A percentile compares a stretch with the other conserved stretches of the same genome.
Evolutionary conservation across 2,113 vertebrate species (phyloP).

Genomic region (Calidris pugnax): DNA sequence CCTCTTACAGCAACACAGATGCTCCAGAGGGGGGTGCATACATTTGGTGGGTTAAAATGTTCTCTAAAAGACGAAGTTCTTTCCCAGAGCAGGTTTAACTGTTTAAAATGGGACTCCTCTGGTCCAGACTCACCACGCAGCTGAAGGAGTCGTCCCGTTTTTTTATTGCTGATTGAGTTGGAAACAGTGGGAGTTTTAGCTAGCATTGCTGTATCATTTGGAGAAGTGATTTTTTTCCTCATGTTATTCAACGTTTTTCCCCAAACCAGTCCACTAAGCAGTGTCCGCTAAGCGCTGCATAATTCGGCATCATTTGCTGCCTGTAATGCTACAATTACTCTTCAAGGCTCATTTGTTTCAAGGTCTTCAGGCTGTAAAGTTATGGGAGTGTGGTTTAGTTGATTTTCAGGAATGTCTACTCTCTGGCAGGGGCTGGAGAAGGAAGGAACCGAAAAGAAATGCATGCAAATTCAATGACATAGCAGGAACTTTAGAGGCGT

Average conservation of each 20-base stretch:
- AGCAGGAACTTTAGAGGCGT: constrained; percentile 12
- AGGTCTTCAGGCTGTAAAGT: constrained; percentile 60
- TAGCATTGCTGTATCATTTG: neutral
- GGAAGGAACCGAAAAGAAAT: neutral
- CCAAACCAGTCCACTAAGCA: neutral
- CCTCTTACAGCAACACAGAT: neutral
- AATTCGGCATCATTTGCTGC: constrained; percentile 66
- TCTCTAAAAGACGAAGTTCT: neutral
- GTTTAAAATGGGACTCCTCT: neutral
- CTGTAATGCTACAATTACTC: constrained; percentile 65
- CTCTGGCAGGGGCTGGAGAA: constrained; percentile 19
- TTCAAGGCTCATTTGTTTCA: constrained; percentile 67
- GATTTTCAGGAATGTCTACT: constrained; percentile 64
- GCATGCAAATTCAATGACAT: constrained; percentile 34
- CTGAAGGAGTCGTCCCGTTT: neutral
- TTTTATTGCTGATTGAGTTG: neutral
- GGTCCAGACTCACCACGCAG: rapidly evolving
- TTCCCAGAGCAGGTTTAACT: neutral
- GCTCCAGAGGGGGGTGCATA: neutral
- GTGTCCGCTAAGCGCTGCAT: neutral
- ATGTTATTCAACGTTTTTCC: neutral
- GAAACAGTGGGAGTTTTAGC: neutral
- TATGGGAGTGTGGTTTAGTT: constrained; percentile 39
- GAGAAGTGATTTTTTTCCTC: neutral
- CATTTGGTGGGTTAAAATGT: neutral